Conservation (phyloP, 2,888 invertebrate genomes). For the Apodemia duryi region DNA sequence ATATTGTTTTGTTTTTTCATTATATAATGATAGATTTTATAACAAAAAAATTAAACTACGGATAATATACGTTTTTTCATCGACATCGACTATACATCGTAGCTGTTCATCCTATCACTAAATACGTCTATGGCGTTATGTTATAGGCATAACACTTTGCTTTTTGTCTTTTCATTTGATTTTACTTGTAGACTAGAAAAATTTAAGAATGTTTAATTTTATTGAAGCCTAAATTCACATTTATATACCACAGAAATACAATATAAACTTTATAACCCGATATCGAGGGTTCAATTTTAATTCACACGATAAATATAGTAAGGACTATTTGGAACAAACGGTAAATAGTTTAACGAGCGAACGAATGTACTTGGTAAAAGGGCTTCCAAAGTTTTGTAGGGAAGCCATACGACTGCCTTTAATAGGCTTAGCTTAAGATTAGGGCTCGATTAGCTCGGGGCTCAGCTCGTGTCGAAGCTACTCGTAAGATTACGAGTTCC, state of each 20-base stretch:
- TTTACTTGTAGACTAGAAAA: too few relatives aligned
- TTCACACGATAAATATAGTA: conserved; percentile 6
- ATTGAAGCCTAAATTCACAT: conserved; percentile 23
- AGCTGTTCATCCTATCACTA: too few relatives aligned
- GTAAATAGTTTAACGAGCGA: conserved; percentile 58
- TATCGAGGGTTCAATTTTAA: conserved; percentile 20
- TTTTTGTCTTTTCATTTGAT: too few relatives aligned
- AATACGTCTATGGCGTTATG: too few relatives aligned
- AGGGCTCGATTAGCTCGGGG: conserved; percentile 72
- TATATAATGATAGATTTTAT: too few relatives aligned
- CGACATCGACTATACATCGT: too few relatives aligned
- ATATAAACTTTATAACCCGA: conserved; percentile 19
- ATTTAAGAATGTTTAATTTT: too few relatives aligned
- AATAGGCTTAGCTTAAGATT: conserved; percentile 77
- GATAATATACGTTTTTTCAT: too few relatives aligned
- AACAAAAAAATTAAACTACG: too few relatives aligned
- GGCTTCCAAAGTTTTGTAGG: conserved; percentile 77
- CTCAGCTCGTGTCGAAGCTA: conserved; percentile 58
- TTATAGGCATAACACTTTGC: too few relatives aligned
- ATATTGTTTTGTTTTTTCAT: too few relatives aligned
- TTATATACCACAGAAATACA: conserved; percentile 19
- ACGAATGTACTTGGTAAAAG: conserved; percentile 56
- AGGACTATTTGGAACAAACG: conserved; percentile 24
- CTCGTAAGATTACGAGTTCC: conserved; percentile 67
- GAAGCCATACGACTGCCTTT: conserved; percentile 75